phyloP scores from a whole-genome alignment of 2,888 invertebrate genomes.

The Phengaris arion region DNA sequence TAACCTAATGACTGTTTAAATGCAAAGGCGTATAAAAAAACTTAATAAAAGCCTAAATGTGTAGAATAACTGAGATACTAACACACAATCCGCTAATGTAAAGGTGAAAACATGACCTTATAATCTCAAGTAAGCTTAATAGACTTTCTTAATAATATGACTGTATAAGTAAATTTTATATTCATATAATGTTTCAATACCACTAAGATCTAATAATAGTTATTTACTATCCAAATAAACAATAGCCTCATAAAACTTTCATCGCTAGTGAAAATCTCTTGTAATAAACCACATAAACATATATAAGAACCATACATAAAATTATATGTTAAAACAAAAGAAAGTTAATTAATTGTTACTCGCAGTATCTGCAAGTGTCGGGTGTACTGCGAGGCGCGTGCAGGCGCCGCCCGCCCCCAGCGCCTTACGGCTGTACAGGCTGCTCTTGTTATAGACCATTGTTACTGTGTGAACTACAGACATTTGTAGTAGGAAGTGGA shows the following conservation, averaged over 20 bases:
- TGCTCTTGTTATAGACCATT: slow-evolving; percentile 51
- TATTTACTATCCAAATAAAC: not conserved
- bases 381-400: slow-evolving; percentile 54
- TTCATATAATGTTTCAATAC: not conserved
- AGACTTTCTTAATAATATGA: not conserved
- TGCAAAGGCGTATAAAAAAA: not conserved
- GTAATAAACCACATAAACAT: no score
- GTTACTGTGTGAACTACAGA: slow-evolving; percentile 39
- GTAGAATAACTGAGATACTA: not conserved
- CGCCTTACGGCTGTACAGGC: slow-evolving; percentile 70
- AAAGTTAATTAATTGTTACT: slow-evolving; percentile 15
- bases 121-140: no score
- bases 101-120: no score
- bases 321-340: slow-evolving; percentile 31
- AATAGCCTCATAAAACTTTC: not conserved
- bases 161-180: not conserved
- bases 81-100: no score
- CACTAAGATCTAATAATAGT: no score
- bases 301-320: not conserved
- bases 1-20: not conserved
- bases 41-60: not conserved
- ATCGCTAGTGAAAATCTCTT: no score
- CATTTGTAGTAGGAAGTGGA: not conserved
- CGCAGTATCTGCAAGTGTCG: slow-evolving; percentile 43
- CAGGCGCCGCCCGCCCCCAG: slow-evolving; percentile 69